Conservation (phyloP, 30 jellyfish, hydroid and myxozoan species). For the Aurelia aurita region DNA sequence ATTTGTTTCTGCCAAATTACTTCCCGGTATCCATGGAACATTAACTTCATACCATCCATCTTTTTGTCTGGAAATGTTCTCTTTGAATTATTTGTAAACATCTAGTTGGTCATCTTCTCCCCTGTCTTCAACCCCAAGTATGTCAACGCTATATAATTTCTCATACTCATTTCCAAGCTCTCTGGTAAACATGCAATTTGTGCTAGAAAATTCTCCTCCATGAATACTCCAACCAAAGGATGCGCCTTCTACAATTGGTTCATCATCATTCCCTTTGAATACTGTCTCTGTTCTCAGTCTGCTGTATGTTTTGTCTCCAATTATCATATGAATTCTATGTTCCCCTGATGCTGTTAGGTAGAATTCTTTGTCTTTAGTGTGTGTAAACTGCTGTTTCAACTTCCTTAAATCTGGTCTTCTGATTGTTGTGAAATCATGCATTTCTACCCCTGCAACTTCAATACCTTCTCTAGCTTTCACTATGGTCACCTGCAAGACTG, state of each 20-base stretch:
- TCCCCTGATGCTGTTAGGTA: slow-evolving; percentile 25
- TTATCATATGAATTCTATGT: slow-evolving; percentile 7
- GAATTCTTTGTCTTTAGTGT: slow-evolving; percentile 18
- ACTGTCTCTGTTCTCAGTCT: slow-evolving; percentile 17
- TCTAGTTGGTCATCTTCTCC: slow-evolving; percentile 46
- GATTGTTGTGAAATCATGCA: slow-evolving; percentile 23
- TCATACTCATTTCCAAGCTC: slow-evolving; percentile 42
- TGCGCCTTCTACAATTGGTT: slow-evolving; percentile 42
- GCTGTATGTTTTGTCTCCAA: slow-evolving; percentile 19
- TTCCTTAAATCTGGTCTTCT: slow-evolving; percentile 14
- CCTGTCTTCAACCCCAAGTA: slow-evolving; percentile 38
- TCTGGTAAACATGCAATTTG: slow-evolving; percentile 27
- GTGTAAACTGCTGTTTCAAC: slow-evolving; percentile 19
- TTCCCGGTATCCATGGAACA: slow-evolving; percentile 71
- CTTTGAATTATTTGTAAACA: slow-evolving; percentile 19
- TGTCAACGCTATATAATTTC: slow-evolving; percentile 32
- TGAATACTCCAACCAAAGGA: slow-evolving; percentile 48
- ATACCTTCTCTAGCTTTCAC: slow-evolving; percentile 16
- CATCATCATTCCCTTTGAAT: slow-evolving; percentile 32
- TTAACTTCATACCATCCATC: slow-evolving; percentile 63
- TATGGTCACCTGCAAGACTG: slow-evolving; percentile 14
- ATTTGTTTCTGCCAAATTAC: slow-evolving; percentile 47
- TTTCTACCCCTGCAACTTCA: slow-evolving; percentile 34
- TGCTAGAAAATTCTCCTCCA: slow-evolving; percentile 42
- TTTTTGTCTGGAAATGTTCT: slow-evolving; percentile 26